Conservation (phyloP, 1,140 invertebrate species). For the Bradysia coprophila region DNA sequence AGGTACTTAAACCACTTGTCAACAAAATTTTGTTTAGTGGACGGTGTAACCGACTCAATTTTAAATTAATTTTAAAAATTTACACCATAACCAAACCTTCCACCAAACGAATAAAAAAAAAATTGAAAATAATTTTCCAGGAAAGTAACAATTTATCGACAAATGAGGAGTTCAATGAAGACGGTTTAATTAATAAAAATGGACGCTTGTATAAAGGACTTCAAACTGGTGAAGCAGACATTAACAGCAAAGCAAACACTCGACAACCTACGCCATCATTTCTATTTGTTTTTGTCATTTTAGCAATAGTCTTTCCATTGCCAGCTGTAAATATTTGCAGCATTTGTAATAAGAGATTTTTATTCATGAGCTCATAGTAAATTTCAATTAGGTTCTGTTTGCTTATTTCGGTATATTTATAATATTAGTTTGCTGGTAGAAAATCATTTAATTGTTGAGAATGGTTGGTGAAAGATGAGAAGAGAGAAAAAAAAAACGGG, state of each 20-base stretch:
- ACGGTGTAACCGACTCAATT: no score
- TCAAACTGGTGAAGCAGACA: conserved; percentile 10
- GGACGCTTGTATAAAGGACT: conserved; percentile 19
- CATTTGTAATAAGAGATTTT: neutral
- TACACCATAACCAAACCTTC: no score
- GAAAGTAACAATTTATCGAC: conserved; percentile 2
- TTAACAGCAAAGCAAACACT: conserved; percentile 6
- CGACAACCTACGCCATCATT: neutral
- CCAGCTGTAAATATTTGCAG: neutral
- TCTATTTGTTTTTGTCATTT: neutral
- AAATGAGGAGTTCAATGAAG: conserved; percentile 10
- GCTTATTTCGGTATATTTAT: no score
- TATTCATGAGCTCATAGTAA: neutral
- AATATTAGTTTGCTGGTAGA: no score
- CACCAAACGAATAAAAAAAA: no score
- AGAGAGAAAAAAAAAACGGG: no score
- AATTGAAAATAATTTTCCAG: neutral
- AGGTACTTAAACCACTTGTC: no score
- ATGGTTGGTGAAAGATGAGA: no score
- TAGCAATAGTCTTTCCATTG: neutral
- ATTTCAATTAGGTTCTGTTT: no score
- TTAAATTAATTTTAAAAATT: no score
- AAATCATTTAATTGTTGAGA: no score
- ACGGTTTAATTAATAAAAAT: conserved; percentile 20
- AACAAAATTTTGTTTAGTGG: no score